Base-by-base conservation (phyloP, 2,113 vertebrate species). In the Tenrec ecaudatus region DNA sequence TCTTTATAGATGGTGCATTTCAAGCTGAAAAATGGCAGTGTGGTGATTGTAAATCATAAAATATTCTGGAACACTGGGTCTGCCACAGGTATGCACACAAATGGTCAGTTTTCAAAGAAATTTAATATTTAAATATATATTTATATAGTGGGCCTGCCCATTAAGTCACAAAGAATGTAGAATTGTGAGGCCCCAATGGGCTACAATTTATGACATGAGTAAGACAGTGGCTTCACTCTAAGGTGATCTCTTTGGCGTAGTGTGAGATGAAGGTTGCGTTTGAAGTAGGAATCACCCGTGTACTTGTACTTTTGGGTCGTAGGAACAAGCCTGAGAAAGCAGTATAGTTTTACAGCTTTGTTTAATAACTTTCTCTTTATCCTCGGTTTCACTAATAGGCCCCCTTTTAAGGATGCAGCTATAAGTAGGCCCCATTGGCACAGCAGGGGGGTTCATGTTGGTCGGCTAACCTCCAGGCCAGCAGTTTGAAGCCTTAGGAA, bases 91-190 rank as follows among this genome's bases (percentile, higher is more conserved):
- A 16, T 40, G 20, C 71, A 40, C 31, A 76, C 58, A 43, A 86
- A 29, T 80, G 86, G 4, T 76, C 33, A 78, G 11, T 86, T 95
- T 91, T 94, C 27, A 36, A 80, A 77, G 47, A 87, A 64, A 84
- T 78, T 77, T 64, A 87, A 60, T 83, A 71, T 36, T 47, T 47
- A 47, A 5, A 53, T 53, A 53, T 53, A 14, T 53, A 14, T 53
- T 2, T 53, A 71, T 36, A 43, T 95, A 78, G 66, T 12, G 47
- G 47, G 47, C 47, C 14, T 85, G 6, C 85, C 16, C 85, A 11
- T 31, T 62, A 91, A 53, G n/a, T 83, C 73, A 20, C 19, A 83
- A 69, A 76, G 23, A 40, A 43, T 16, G 7, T 38, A 43, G 31
- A 95, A 91, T 85, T 57, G 80, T n/a, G 23, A 93, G 14, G 27